A percentile compares a stretch with the other conserved stretches of the same genome.
Conservation (phyloP, 2,113 vertebrate species). For the Brachyhypopomus occidentalis region DNA sequence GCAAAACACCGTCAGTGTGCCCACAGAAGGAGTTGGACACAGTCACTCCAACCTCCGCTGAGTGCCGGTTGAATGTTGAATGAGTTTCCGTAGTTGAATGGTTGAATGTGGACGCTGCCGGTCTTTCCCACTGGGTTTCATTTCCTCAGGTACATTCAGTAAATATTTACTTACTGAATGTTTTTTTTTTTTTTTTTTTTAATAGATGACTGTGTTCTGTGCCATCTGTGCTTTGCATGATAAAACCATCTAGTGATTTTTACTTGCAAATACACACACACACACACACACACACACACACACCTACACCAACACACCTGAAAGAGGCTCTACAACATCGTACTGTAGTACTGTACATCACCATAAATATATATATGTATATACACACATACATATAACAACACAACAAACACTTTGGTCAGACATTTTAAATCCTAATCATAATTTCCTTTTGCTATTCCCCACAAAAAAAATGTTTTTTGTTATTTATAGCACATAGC, state of each 20-base stretch:
- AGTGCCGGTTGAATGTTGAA: not conserved
- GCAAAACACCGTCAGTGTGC: slow-evolving; percentile 21
- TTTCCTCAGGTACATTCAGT: not conserved
- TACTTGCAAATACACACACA: not conserved
- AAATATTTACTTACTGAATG: not conserved
- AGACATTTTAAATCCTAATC: slow-evolving; percentile 11
- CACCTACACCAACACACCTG: too few species aligned
- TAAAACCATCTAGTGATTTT: not conserved
- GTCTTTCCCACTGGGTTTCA: not conserved
- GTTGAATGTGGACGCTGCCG: not conserved
- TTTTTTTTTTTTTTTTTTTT: too few species aligned
- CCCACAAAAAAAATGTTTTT: not conserved
- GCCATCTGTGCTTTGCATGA: not conserved
- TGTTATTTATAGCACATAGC: not conserved
- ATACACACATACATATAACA: too few species aligned
- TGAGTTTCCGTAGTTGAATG: not conserved
- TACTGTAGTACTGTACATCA: too few species aligned
- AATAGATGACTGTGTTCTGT: not conserved
- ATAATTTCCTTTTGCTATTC: not conserved
- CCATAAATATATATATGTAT: too few species aligned
- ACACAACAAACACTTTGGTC: not conserved
- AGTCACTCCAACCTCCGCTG: slow-evolving; percentile 2
- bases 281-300: too few species aligned
- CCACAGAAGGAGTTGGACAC: slow-evolving; percentile 12
- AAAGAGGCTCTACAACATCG: too few species aligned